A percentile compares a stretch with the other conserved stretches of the same genome.
Conservation (phyloP, 2,797 vertebrate genomes). For the Peromyscus attwateri region DNA sequence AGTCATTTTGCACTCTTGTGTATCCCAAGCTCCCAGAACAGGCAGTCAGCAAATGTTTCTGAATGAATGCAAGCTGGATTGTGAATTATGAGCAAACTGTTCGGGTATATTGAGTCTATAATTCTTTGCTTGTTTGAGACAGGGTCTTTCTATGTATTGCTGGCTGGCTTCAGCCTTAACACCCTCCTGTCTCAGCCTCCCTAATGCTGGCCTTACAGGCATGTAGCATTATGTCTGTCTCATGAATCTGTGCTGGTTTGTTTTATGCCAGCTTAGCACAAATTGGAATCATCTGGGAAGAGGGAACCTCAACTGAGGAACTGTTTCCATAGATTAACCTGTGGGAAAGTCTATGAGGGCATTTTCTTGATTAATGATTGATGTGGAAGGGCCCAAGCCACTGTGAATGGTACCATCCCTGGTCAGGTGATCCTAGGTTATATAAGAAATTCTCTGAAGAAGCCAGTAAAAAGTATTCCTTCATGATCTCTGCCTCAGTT, state of each 20-base stretch:
- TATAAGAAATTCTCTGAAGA: background rate
- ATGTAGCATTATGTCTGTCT: background rate
- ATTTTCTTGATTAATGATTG: background rate
- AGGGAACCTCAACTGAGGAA: background rate
- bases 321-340: background rate
- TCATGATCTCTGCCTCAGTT: background rate
- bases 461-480: background rate
- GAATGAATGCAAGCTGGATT: background rate
- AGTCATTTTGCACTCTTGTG: background rate
- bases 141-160: background rate
- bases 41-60: background rate
- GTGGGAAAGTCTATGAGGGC: background rate
- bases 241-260: background rate
- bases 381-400: background rate
- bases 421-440: background rate
- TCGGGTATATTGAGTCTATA: background rate
- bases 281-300: background rate
- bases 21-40: background rate
- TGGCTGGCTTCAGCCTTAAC: background rate
- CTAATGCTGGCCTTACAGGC: background rate
- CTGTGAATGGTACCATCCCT: background rate
- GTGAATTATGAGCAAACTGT: background rate
- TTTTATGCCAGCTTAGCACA: background rate
- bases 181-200: background rate
- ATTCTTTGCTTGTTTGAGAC: background rate